A percentile compares a stretch with the other conserved stretches of the same genome.
Evolutionary conservation across 2,113 vertebrate species (phyloP).

Genomic region (Phyllostomus discolor): DNA sequence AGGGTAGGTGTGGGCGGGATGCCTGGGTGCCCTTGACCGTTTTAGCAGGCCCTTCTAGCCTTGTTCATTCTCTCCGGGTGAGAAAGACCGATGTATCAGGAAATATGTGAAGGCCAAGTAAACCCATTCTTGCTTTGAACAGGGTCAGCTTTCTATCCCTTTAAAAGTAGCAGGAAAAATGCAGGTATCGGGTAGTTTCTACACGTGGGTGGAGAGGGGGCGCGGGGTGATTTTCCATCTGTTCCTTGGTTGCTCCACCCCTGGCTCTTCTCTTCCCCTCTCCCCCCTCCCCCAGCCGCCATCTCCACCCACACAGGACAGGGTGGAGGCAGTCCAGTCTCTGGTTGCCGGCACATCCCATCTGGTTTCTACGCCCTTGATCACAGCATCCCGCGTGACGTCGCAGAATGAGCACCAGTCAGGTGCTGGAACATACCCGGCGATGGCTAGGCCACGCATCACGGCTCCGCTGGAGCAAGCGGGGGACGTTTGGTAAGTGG

Average conservation of each 20-base stretch:
- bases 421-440: not conserved
- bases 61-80: not conserved
- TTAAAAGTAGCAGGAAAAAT: not conserved
- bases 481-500: not conserved
- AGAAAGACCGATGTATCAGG: not conserved
- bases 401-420: not conserved
- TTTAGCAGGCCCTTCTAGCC: not conserved
- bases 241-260: too few species aligned
- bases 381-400: not conserved
- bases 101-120: not conserved
- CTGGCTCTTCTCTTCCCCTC: not conserved
- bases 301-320: not conserved
- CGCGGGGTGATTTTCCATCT: not conserved
- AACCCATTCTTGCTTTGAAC: not conserved
- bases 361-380: not conserved
- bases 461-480: not conserved
- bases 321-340: not conserved
- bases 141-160: not conserved
- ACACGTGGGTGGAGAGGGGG: too few species aligned
- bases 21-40: not conserved
- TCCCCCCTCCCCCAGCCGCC: not conserved
- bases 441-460: not conserved
- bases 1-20: rapidly evolving
- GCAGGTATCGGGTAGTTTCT: not conserved
- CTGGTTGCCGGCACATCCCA: not conserved